Conservation (phyloP, 2,797 vertebrate genomes). For the Tokudaia muenninki region DNA sequence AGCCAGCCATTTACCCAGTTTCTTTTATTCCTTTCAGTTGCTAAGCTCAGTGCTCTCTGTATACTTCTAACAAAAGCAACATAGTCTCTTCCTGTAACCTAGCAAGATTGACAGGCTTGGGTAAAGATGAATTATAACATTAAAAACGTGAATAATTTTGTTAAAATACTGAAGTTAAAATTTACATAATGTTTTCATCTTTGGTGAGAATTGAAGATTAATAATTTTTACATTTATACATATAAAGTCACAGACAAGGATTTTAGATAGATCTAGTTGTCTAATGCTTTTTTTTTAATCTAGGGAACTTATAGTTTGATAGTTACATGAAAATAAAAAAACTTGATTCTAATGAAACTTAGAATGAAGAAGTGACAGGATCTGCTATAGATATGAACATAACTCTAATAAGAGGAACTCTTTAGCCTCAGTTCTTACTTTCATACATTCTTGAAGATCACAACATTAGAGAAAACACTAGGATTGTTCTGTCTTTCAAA, state of each 20-base stretch:
- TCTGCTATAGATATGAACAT: constrained; percentile 4
- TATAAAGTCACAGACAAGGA: constrained; percentile 70
- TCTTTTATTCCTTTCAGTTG: not conserved
- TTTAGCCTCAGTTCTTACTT: constrained; percentile 49
- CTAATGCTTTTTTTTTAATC: constrained; percentile 60
- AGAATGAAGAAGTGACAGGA: constrained; percentile 64
- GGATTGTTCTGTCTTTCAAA: constrained; percentile 66
- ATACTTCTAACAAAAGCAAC: constrained; percentile 39
- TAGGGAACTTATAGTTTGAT: constrained; percentile 61
- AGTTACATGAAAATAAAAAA: constrained; percentile 76
- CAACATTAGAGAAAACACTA: constrained; percentile 63
- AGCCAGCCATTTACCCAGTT: not conserved
- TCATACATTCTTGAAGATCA: constrained; percentile 69
- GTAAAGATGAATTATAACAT: constrained; percentile 68
- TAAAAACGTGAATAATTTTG: constrained; percentile 74
- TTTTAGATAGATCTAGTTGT: constrained; percentile 65
- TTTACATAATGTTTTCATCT: constrained; percentile 71
- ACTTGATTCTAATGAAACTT: constrained; percentile 63
- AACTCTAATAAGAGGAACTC: constrained; percentile 59
- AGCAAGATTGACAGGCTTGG: constrained; percentile 64
- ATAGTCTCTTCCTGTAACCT: constrained; percentile 16
- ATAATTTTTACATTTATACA: constrained; percentile 70
- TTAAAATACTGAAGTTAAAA: constrained; percentile 77
- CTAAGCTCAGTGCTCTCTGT: not conserved
- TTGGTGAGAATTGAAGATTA: constrained; percentile 75